Conservation (phyloP, 2,113 vertebrate genomes). For the Neomonachus schauinslandi region DNA sequence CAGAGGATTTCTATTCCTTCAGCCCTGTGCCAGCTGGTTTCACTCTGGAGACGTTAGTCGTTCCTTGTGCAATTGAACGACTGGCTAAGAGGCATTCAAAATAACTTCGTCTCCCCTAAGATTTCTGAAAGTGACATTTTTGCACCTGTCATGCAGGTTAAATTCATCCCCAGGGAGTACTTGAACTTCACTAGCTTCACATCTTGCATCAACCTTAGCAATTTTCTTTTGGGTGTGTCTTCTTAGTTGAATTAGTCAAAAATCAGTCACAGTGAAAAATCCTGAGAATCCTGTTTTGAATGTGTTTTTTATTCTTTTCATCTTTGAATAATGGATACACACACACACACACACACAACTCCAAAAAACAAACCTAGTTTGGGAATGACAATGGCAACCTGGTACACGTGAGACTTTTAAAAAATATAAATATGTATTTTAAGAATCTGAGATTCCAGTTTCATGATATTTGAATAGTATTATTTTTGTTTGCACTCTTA, state of each 20-base stretch:
- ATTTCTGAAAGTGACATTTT: not conserved
- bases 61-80: not conserved
- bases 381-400: not conserved
- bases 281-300: slow-evolving; percentile 37
- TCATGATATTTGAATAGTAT: not conserved
- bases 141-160: not conserved
- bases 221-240: slow-evolving; percentile 25
- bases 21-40: not conserved
- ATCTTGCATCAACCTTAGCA: not conserved
- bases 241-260: slow-evolving; percentile 30
- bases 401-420: not conserved
- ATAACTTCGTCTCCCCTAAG: not conserved
- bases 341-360: not conserved
- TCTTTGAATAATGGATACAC: slow-evolving; percentile 26
- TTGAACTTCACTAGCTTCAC: slow-evolving; percentile 29
- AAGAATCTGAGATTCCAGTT: not conserved
- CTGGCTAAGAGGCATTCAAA: not conserved
- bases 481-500: slow-evolving; percentile 37
- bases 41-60: not conserved
- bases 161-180: not conserved
- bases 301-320: not conserved
- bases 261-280: slow-evolving; percentile 10
- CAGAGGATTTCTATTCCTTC: slow-evolving; percentile 27
- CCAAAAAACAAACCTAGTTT: not conserved
- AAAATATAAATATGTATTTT: not conserved